A percentile compares a stretch with the other conserved stretches of the same genome.
phyloP scores from a whole-genome alignment of 2,113 vertebrate species.

The Carettochelys insculpta region DNA sequence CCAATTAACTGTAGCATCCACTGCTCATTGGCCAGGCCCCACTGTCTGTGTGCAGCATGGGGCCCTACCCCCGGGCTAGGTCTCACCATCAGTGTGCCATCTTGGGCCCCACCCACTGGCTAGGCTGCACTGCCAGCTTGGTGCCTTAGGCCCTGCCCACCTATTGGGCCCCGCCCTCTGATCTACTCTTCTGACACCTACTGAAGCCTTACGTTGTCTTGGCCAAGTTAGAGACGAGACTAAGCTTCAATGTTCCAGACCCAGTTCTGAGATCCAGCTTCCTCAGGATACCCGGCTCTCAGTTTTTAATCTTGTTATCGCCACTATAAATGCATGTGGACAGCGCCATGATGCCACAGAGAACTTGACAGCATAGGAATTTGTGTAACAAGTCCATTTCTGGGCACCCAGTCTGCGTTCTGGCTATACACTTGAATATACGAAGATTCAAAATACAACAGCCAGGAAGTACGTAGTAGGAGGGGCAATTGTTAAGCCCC shows the following conservation, averaged over 20 bases:
- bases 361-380: neutral
- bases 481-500: neutral
- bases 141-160: too few species aligned
- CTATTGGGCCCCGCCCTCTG: too few species aligned
- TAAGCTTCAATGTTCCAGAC: neutral
- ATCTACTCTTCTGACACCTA: neutral
- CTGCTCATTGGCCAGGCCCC: too few species aligned
- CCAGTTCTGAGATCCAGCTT: neutral
- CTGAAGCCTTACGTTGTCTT: neutral
- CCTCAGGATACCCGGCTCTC: neutral
- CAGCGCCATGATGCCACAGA: neutral
- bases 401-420: neutral
- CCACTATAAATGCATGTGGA: neutral
- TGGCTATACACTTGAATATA: neutral
- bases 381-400: neutral
- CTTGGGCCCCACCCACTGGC: too few species aligned
- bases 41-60: too few species aligned
- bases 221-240: neutral
- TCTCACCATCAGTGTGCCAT: too few species aligned
- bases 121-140: too few species aligned
- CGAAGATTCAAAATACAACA: neutral
- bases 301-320: neutral
- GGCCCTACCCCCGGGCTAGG: too few species aligned
- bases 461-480: neutral
- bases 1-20: too few species aligned